These are phyloP conservation scores for Rhagoletis pomonella DNA, from an alignment of 1,140 invertebrate species.

Conservation along the genomic window DNA sequence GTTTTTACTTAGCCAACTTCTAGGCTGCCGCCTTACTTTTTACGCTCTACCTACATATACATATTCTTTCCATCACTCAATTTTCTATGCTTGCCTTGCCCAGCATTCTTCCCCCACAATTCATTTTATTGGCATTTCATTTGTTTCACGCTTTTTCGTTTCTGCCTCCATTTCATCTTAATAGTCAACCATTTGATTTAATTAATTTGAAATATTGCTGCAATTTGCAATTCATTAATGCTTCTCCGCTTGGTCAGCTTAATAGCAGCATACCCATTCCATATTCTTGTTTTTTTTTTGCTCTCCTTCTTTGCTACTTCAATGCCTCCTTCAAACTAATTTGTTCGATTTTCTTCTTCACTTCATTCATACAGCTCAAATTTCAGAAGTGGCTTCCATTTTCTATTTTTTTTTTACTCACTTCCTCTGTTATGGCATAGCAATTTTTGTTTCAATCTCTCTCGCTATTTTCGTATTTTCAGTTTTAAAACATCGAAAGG, in stretches of 20 bases:
- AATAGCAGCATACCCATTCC: background rate
- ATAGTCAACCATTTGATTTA: slow-evolving; percentile 51
- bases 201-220: slow-evolving; percentile 51
- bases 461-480: slow-evolving; percentile 57
- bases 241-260: background rate
- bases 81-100: background rate
- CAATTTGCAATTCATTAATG: slow-evolving; percentile 49
- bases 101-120: background rate
- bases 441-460: background rate
- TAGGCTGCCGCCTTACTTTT: background rate
- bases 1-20: background rate
- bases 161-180: slow-evolving; percentile 22
- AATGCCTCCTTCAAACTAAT: background rate
- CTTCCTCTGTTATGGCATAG: background rate
- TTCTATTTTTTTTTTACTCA: slow-evolving; percentile 8
- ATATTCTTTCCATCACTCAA: background rate
- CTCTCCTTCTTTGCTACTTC: slow-evolving; percentile 1
- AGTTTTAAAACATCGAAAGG: slow-evolving; percentile 99
- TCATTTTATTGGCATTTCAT: background rate
- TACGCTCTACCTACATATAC: background rate
- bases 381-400: background rate
- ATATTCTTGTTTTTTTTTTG: background rate
- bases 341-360: background rate
- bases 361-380: slow-evolving; percentile 23
- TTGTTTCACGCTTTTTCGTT: slow-evolving; percentile 24